Evolutionary conservation across 1,140 invertebrate species (phyloP).

Genomic region (Lysiphlebus fabarum): DNA sequence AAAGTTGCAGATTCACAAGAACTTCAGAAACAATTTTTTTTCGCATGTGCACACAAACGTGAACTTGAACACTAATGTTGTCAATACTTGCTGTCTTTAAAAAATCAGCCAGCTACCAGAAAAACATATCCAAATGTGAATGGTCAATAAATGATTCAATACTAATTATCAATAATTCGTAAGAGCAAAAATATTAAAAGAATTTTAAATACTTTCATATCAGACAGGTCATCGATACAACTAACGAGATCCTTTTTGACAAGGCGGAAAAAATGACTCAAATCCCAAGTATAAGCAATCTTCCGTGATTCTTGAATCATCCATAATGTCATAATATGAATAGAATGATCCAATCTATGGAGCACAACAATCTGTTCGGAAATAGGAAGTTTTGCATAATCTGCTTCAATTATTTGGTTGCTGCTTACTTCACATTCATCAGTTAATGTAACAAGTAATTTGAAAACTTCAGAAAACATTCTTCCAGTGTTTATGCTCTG

Average conservation of each 20-base stretch:
- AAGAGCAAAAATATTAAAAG: no score
- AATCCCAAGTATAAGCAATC: conserved; percentile 70
- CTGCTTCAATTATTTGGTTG: conserved; percentile 64
- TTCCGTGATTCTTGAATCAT: conserved; percentile 65
- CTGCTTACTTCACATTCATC: conserved; percentile 68
- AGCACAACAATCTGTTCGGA: conserved; percentile 78
- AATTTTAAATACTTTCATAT: conserved; percentile 47
- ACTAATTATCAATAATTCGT: no score
- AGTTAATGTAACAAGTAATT: conserved; percentile 62
- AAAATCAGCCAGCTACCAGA: no score
- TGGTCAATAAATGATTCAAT: no score
- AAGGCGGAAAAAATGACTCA: conserved; percentile 64
- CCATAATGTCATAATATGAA: conserved; percentile 74
- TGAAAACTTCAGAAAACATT: conserved; percentile 62
- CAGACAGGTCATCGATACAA: conserved; percentile 63
- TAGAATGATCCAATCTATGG: conserved; percentile 74
- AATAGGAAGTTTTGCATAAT: conserved; percentile 67
- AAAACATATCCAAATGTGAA: conserved; percentile 7
- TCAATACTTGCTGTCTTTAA: no score
- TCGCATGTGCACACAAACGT: conserved; percentile 72
- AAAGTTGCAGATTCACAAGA: conserved; percentile 66
- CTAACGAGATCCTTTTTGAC: conserved; percentile 63
- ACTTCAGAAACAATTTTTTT: conserved; percentile 74
- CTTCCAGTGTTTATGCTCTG: conserved; percentile 60
- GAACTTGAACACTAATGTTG: conserved; percentile 56